Base-by-base conservation (phyloP, 2,113 vertebrate genomes). In the Miniopterus natalensis region DNA sequence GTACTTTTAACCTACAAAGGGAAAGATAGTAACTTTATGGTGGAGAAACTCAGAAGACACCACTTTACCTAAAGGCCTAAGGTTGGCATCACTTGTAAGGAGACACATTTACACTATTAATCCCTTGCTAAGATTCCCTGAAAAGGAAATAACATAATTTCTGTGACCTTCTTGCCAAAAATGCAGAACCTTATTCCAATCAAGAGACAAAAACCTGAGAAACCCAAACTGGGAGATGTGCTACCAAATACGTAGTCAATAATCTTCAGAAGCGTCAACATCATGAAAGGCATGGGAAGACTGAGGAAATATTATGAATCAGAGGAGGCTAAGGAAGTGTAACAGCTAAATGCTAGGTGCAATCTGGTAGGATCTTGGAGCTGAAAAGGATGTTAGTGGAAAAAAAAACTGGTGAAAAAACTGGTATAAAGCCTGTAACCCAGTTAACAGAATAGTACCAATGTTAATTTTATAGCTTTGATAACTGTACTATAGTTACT, bases 391-490 rank as follows among this genome's bases (percentile, higher is more conserved):
- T 12, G 5, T 63, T 57, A 70, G 59, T 49, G 40, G 31, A 8
- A 14, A 63, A 8, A 79, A 29, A 84, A 65, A 40, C 23, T 55
- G 20, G 20, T 80, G 51, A 84, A 49, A 49, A 47, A 17, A 21
- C 29, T n/a, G 31, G 31, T 55, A 27, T 29, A 88, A 85, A 18
- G 6, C 66, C 74, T 90, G 4, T 55, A 65, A 68, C 53, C 75
- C 51, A 85, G 18, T 47, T 51, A 85, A 49, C 21, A 88, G 13
- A 68, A 61, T 29, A 86, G 11, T 63, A 57, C 74, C 92, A 73
- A 47, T 55, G 18, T 55, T 36, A 15, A 80, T 40, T 71, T 86
- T 20, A 81, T 81, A 40, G 55, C 53, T 91, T 95, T 93, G 68
- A 27, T 45, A 20, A 66, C 45, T 84, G 5, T 51, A 20, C 20